A percentile compares a stretch with the other conserved stretches of the same genome.
Conservation (phyloP, 1,140 invertebrate species). For the Temnothorax longispinosus region DNA sequence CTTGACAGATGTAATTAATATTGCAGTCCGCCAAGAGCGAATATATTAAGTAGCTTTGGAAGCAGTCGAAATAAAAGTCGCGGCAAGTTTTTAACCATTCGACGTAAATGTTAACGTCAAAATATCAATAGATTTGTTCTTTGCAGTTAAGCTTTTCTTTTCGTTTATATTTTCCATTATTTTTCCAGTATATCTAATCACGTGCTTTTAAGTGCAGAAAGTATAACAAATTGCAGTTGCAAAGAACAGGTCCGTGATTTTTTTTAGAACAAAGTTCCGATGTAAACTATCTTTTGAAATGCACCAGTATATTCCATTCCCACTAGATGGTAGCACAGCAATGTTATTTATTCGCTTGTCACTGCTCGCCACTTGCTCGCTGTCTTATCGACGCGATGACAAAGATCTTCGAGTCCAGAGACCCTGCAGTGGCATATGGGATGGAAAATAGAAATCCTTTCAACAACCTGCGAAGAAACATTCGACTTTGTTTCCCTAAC, state of each 20-base stretch:
- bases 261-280: not conserved
- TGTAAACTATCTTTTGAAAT: not conserved
- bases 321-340: not conserved
- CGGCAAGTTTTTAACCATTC: no score
- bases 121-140: not conserved
- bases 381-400: conserved; percentile 4
- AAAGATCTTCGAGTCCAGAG: not conserved
- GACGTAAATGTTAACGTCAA: no score
- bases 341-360: not conserved
- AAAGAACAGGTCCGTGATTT: no score
- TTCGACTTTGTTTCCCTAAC: not conserved
- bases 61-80: no score
- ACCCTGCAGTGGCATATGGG: not conserved
- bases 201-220: no score
- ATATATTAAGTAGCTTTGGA: no score
- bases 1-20: no score
- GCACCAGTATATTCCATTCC: not conserved
- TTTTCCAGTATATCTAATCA: no score
- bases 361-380: not conserved
- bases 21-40: no score
- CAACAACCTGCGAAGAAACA: not conserved
- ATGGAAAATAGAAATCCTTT: not conserved
- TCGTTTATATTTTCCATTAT: not conserved
- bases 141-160: not conserved
- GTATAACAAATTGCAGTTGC: no score